Percentiles rank a stretch among this genome's conserved stretches.
Evolutionary conservation across 2,113 vertebrate species (phyloP).

Genomic region (Baryphthengus martii): DNA sequence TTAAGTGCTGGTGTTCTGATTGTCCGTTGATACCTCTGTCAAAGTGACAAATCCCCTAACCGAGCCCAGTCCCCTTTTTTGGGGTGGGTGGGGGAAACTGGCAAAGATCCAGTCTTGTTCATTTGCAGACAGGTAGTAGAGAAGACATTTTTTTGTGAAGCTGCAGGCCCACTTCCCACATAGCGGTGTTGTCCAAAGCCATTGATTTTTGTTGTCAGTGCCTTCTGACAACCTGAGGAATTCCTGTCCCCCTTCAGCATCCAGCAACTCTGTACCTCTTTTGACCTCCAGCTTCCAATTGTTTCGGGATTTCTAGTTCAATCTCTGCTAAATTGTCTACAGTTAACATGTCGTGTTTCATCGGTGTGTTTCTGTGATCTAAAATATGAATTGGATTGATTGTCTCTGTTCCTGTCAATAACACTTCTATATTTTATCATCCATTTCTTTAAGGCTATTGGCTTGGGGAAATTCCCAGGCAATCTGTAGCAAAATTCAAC

Average conservation of each 20-base stretch:
- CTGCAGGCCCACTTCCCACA: neutral
- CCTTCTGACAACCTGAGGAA: neutral
- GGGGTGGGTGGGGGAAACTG: neutral
- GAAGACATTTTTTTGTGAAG: neutral
- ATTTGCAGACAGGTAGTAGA: neutral
- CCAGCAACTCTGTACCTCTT: neutral
- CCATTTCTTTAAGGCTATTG: neutral
- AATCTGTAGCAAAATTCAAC: constrained; percentile 1
- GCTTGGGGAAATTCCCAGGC: neutral
- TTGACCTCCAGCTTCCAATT: neutral
- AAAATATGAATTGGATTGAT: neutral
- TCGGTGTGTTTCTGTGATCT: neutral
- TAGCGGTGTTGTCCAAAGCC: neutral
- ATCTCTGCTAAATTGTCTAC: neutral
- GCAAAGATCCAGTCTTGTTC: neutral
- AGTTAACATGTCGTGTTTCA: neutral
- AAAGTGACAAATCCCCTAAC: neutral
- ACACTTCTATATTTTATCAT: neutral
- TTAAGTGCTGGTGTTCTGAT: neutral
- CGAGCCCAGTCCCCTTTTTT: neutral
- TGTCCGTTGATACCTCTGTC: neutral
- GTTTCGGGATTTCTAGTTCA: neutral
- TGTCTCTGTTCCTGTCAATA: neutral
- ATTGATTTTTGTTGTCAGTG: neutral
- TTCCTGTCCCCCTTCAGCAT: neutral